A percentile compares a stretch with the other conserved stretches of the same genome.
phyloP scores from a whole-genome alignment of 1,140 invertebrate genomes.

The Cydia strobilella region DNA sequence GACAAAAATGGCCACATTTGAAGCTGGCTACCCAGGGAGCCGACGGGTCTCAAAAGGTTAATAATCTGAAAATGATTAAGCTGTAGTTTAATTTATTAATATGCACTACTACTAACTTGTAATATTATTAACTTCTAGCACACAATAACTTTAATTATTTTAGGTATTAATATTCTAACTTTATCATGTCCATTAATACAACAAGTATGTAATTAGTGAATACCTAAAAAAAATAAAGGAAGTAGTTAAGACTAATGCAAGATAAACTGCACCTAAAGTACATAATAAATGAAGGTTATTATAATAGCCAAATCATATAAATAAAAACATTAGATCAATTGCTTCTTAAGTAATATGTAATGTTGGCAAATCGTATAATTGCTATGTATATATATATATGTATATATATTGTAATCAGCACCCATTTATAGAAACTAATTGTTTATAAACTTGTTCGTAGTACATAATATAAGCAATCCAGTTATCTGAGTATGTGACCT shows the following conservation, averaged over 20 bases:
- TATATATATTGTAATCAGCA: neutral
- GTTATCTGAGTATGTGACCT: conserved; percentile 72
- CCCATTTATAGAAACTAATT: conserved; percentile 34
- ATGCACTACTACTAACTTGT: neutral
- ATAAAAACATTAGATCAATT: conserved; percentile 17
- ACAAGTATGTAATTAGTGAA: neutral
- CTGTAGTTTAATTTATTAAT: neutral
- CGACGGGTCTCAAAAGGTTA: too few relatives aligned
- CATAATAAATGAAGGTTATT: neutral
- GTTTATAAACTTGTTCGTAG: conserved; percentile 50
- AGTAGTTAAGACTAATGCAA: neutral
- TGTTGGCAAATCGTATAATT: neutral
- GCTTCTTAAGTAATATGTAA: conserved; percentile 2
- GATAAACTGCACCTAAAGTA: neutral
- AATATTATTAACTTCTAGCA: neutral
- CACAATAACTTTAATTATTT: neutral
- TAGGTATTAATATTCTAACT: neutral
- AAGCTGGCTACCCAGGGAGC: too few relatives aligned
- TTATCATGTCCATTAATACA: neutral
- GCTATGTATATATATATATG: neutral
- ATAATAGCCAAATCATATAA: neutral
- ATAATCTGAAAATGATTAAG: too few relatives aligned
- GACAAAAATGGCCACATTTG: too few relatives aligned
- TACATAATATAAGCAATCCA: conserved; percentile 55
- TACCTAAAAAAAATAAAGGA: neutral